Conservation (phyloP, 2,797 vertebrate species). For the Diplodus puntazzo region DNA sequence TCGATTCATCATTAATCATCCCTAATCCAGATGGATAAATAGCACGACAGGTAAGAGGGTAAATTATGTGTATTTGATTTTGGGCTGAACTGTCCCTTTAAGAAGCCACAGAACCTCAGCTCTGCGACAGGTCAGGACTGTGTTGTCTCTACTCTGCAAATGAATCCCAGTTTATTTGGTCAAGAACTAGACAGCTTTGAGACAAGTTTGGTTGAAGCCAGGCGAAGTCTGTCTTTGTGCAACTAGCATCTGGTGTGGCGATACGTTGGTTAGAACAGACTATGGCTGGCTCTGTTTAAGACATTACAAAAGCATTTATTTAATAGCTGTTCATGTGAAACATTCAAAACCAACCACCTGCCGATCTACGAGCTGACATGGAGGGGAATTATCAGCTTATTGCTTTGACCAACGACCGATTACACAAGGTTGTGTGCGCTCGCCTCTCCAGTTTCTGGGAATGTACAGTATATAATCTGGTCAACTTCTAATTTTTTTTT, state of each 20-base stretch:
- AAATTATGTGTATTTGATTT: too few relatives aligned
- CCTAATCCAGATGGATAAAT: too few relatives aligned
- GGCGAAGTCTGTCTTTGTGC: conserved; percentile 12
- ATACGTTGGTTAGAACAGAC: conserved; percentile 16
- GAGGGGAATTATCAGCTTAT: conserved; percentile 27
- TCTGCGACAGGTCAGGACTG: neutral
- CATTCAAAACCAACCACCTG: conserved; percentile 1
- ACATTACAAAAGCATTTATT: neutral
- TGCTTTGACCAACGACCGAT: conserved; percentile 34
- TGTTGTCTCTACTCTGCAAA: too few relatives aligned
- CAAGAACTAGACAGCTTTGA: too few relatives aligned
- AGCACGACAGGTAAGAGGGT: too few relatives aligned
- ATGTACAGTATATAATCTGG: conserved; percentile 4
- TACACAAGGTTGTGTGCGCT: neutral
- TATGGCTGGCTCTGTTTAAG: neutral
- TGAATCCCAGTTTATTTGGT: too few relatives aligned
- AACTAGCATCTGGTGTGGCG: conserved; percentile 3
- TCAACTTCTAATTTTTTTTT: conserved; percentile 1
- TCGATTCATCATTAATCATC: too few relatives aligned
- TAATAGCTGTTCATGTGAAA: neutral
- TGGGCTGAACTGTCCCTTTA: neutral
- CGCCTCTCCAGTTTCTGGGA: conserved; percentile 26
- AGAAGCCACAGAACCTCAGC: neutral
- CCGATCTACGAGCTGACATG: neutral
- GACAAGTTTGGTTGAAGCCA: neutral